Base-by-base conservation (phyloP, 1,140 invertebrate genomes). In the Chironomus tepperi region DNA sequence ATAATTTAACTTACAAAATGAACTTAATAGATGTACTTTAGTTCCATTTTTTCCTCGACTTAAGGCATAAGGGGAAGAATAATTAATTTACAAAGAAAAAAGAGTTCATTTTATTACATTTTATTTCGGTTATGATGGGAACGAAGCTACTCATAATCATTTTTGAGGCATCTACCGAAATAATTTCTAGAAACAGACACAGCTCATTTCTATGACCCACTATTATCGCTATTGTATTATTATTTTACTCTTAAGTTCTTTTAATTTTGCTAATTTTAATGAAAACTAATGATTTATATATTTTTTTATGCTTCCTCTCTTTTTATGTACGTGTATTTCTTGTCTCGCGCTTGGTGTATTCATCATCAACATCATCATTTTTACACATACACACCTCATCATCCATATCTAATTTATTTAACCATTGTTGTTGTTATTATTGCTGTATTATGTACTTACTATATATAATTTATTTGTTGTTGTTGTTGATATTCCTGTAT, bases 181-280 rank as follows among this genome's bases (percentile, higher is more conserved):
- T 2, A 34, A 34, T 2, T 2, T 2, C 42, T 75, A 74, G n/a
- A 10, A 73, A 18, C 42, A 76, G 70, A 70, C 74, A 73, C 16
- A 75, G 73, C 43, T 64, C 64, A 16, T 43, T 43, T 21, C 65
- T 73, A 43, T 73, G 34, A 75, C 57, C 75, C 76, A 75, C 73
- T 19, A 73, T 73, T 43, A 74, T 42, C 18, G 64, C 74, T 57
- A 57, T 73, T 57, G 47, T 57, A 57, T 57, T 57, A 57, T n/a
- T n/a, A 12, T 57, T n/a, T 47, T 47, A 47, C 15, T 12, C n/a
- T 57, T n/a, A 57, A 57, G 47, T n/a, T n/a, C 3, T 57, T 57
- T 57, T 57, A 12, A n/a, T 15, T n/a, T 57, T n/a, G 47, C 47
- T 57, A 57, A 57, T 57, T 57, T 57, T 57, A 57, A 57, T 57